These are phyloP conservation scores for Bhutanitis thaidina DNA, from an alignment of 2,888 invertebrate genomes.

Conservation along the genomic window DNA sequence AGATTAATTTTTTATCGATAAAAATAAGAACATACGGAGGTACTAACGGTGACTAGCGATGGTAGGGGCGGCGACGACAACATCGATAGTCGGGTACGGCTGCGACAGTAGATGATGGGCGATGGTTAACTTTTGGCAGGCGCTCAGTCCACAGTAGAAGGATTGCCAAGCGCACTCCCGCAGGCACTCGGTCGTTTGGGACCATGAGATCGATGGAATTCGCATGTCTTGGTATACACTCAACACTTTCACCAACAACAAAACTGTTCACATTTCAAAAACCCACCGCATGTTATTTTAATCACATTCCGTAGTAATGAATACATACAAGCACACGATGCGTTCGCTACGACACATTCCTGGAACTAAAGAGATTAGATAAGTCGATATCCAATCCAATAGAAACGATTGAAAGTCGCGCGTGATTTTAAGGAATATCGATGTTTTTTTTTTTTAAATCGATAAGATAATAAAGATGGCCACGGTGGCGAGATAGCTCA, in stretches of 20 bases:
- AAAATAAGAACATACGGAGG: neutral
- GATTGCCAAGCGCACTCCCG: constrained; percentile 56
- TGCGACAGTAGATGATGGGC: constrained; percentile 50
- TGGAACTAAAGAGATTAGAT: constrained; percentile 40
- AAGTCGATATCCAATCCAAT: constrained; percentile 44
- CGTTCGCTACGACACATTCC: constrained; percentile 36
- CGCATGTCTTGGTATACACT: constrained; percentile 36
- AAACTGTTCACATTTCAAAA: constrained; percentile 14
- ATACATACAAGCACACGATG: constrained; percentile 26
- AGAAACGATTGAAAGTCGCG: constrained; percentile 47
- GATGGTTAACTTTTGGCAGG: constrained; percentile 49
- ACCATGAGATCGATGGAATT: constrained; percentile 47
- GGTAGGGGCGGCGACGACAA: constrained; percentile 56
- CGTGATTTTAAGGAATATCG: constrained; percentile 61
- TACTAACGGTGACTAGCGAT: constrained; percentile 58
- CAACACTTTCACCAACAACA: constrained; percentile 20
- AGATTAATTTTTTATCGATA: too few relatives aligned
- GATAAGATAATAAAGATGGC: constrained; percentile 52
- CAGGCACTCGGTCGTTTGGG: constrained; percentile 49
- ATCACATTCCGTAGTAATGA: constrained; percentile 6
- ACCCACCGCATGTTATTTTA: neutral
- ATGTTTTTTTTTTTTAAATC: constrained; percentile 48
- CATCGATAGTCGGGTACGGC: constrained; percentile 60
- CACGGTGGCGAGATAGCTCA: constrained; percentile 42
- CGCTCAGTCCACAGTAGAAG: constrained; percentile 50